Evolutionary conservation across 2,797 vertebrate species (phyloP).

Genomic region (Pseudocheirus occidentalis): DNA sequence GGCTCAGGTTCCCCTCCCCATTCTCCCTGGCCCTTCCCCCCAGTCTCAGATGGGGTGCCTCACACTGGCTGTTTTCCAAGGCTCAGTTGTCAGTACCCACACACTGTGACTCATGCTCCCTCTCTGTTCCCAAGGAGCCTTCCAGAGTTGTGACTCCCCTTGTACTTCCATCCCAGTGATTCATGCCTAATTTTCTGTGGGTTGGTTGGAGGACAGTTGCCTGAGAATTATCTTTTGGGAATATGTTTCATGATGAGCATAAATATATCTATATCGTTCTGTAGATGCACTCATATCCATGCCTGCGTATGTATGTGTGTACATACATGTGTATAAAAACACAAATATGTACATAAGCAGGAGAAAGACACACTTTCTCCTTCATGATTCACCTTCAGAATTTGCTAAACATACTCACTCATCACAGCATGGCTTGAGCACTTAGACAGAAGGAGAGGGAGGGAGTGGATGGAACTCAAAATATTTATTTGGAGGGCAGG

Average conservation of each 20-base stretch:
- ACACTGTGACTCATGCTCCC: not conserved
- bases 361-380: not conserved
- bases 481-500: constrained; percentile 69
- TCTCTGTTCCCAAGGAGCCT: not conserved
- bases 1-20: no score
- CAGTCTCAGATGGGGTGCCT: not conserved
- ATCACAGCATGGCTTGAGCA: not conserved
- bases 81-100: not conserved
- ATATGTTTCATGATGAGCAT: not conserved
- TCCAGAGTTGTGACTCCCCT: not conserved
- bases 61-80: not conserved
- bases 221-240: not conserved
- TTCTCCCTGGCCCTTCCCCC: not conserved
- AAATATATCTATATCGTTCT: not conserved
- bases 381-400: constrained; percentile 16
- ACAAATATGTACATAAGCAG: not conserved
- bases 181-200: not conserved
- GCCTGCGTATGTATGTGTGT: not conserved
- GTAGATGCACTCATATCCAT: not conserved
- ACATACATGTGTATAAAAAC: not conserved
- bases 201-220: not conserved
- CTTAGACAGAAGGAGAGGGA: constrained; percentile 5
- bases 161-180: not conserved
- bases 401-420: constrained; percentile 43
- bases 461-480: constrained; percentile 51